Conservation (phyloP, 2,888 invertebrate genomes). For the Nomada fucata region DNA sequence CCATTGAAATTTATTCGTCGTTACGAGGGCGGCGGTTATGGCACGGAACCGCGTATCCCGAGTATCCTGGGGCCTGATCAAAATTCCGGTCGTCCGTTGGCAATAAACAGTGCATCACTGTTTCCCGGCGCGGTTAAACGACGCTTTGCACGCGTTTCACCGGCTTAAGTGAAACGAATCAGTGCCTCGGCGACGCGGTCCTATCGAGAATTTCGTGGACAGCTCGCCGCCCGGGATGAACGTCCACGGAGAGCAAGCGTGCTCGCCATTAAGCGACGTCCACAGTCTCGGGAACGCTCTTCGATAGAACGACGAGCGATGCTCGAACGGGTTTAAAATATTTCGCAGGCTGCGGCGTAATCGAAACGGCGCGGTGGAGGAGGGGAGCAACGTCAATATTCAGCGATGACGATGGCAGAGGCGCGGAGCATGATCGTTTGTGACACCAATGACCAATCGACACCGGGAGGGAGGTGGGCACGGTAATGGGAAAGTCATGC, state of each 20-base stretch:
- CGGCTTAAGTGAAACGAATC: conserved; percentile 59
- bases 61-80: conserved; percentile 67
- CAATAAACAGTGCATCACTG: conserved; percentile 80
- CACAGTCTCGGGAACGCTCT: background rate
- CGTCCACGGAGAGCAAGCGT: background rate
- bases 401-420: conserved; percentile 52
- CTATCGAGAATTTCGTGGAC: conserved; percentile 17
- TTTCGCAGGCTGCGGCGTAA: background rate
- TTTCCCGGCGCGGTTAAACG: conserved; percentile 77
- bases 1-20: conserved; percentile 52
- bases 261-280: background rate
- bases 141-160: conserved; percentile 41
- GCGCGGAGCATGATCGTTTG: conserved; percentile 70
- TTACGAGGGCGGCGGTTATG: conserved; percentile 39
- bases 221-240: background rate
- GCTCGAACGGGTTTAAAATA: background rate
- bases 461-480: conserved; percentile 63
- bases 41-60: conserved; percentile 46
- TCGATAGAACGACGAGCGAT: background rate
- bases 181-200: conserved; percentile 14
- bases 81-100: conserved; percentile 77
- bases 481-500: conserved; percentile 83
- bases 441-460: conserved; percentile 76
- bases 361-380: background rate
- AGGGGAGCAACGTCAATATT: conserved; percentile 48